Base-by-base conservation (phyloP, 2,113 vertebrate species). In the Petrocephalus zakoni region DNA sequence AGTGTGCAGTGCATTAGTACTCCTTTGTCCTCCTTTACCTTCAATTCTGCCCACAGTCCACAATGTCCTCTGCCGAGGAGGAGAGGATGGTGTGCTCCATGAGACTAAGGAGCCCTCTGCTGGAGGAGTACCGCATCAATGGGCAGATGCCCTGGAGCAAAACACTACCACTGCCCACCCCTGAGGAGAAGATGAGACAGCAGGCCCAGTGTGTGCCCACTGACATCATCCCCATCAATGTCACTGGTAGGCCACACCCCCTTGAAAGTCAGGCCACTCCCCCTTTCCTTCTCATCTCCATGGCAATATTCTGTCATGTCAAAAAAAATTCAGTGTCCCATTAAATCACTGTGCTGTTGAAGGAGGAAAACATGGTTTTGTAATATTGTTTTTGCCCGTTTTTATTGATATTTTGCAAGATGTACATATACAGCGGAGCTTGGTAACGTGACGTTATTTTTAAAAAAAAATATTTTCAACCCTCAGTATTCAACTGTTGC, bases 171-270 rank as follows among this genome's bases (percentile, higher is more conserved):
- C 94, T 99, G 88, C 98, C 98, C 5, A 99, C 98, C 0, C 98
- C 98, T 0, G 98, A 99, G 92, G 97, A 99, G 94, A 97, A 95
- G 93, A 99, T 98, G 96, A 95, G 97, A 85, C 96, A 94, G 82
- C 97, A 97, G 88, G 97, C 98, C 0, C 95, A 97, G 88, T 92
- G 96, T 0, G 94, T 99, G 53, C 94, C 95, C 15, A 96, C 96
- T 17, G 96, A 97, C 49, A 93, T 99, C n/a, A 94, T 99, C 85
- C 96, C 98, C 0, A 99, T 99, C 92, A 97, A 99, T 88, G 94
- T 99, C 56, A 97, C 98, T 88, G 98, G 98, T 99, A 96, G 22
- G 92, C 83, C 84, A 22, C 88, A 68, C 82, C 58, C 21, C 87
- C 4, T 78, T 78, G 25, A 19, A 52, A 42, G 19, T 21, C 51